phyloP scores from a whole-genome alignment of 2,797 vertebrate genomes.

The Enteromius treurensis region DNA sequence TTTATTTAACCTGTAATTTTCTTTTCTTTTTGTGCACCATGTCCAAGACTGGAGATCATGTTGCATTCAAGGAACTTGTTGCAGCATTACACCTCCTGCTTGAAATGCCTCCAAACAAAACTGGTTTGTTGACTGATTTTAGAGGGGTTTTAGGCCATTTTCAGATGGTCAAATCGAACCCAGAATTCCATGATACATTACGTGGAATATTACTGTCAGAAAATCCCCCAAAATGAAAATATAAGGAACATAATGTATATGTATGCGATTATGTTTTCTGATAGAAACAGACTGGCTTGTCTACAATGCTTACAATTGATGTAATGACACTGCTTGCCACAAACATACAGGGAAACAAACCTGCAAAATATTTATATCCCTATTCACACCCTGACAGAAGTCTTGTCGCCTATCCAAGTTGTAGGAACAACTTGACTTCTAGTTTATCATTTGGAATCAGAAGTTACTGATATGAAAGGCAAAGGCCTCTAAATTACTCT shows the following conservation, averaged over 20 bases:
- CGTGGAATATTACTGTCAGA: not conserved
- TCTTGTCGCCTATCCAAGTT: too few relatives aligned
- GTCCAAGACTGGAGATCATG: not conserved
- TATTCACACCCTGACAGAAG: too few relatives aligned
- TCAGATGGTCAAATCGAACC: not conserved
- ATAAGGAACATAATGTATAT: slow-evolving; percentile 9
- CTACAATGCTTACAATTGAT: not conserved
- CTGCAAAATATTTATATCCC: not conserved
- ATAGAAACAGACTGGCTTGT: not conserved
- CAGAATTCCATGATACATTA: not conserved
- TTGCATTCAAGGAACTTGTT: not conserved
- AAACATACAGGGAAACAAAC: not conserved
- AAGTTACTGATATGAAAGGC: too few relatives aligned
- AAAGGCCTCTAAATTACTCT: too few relatives aligned
- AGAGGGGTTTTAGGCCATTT: not conserved
- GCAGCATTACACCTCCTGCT: not conserved
- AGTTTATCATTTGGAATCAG: too few relatives aligned
- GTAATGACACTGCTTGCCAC: not conserved
- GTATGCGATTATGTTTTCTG: not conserved
- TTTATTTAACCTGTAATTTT: not conserved
- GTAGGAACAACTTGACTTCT: too few relatives aligned
- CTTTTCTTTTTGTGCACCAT: not conserved
- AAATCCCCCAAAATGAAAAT: not conserved
- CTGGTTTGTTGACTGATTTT: not conserved
- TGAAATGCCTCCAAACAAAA: not conserved